Conservation (phyloP, 2,113 vertebrate species). For the Sorex araneus region DNA sequence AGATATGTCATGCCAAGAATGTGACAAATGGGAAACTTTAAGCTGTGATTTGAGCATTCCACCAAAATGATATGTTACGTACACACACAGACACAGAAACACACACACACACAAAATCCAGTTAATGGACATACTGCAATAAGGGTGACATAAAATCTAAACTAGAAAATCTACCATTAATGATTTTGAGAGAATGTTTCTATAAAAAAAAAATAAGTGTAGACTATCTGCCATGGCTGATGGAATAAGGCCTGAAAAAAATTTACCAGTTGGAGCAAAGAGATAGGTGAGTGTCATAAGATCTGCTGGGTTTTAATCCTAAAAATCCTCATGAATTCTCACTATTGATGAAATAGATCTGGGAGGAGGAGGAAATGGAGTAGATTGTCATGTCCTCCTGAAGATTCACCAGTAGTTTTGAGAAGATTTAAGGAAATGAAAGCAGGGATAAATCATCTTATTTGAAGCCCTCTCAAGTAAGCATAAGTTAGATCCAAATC, state of each 20-base stretch:
- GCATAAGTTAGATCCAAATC: not conserved
- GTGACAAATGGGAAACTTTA: not conserved
- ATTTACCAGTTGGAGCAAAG: not conserved
- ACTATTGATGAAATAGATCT: not conserved
- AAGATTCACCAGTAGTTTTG: not conserved
- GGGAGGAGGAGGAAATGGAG: not conserved
- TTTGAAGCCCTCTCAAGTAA: not conserved
- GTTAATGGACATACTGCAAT: not conserved
- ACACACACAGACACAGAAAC: not conserved
- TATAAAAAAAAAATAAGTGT: not conserved
- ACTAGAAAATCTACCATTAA: not conserved
- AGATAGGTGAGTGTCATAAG: not conserved
- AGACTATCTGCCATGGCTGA: not conserved
- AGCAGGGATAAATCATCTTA: not conserved
- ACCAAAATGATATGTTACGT: not conserved
- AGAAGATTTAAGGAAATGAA: not conserved
- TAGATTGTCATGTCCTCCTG: not conserved
- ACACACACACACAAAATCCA: not conserved
- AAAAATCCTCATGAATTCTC: not conserved
- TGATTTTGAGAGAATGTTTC: not conserved
- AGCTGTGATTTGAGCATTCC: constrained; percentile 29
- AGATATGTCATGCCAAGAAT: not conserved
- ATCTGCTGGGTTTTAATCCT: constrained; percentile 37
- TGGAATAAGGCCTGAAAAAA: constrained; percentile 16
- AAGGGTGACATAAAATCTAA: not conserved